Percentiles rank a stretch among this genome's conserved stretches.
phyloP scores from a whole-genome alignment of 2,888 invertebrate species.

The Apamea epomidion region DNA sequence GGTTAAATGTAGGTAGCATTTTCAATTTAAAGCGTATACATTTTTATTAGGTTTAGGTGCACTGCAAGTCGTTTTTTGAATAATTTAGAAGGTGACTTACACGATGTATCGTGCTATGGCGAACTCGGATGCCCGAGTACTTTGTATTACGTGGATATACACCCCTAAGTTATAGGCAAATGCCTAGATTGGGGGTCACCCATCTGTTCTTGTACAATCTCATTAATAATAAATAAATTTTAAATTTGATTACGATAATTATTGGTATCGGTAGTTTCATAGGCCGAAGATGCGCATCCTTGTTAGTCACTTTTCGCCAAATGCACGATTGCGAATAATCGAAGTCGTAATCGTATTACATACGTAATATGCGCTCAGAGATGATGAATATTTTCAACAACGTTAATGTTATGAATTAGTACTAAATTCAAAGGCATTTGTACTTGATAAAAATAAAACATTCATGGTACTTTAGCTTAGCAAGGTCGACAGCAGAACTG shows the following conservation, averaged over 20 bases:
- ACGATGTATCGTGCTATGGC: neutral
- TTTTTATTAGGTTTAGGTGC: neutral
- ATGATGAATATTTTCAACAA: slow-evolving; percentile 1
- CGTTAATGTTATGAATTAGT: slow-evolving; percentile 31
- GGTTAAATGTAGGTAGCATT: neutral
- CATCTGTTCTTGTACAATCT: neutral
- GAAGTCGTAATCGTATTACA: neutral
- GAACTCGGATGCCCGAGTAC: neutral
- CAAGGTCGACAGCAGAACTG: slow-evolving; percentile 51
- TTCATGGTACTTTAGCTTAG: slow-evolving; percentile 43
- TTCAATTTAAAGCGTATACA: neutral
- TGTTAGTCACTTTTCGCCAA: neutral
- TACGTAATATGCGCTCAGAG: neutral
- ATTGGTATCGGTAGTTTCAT: neutral
- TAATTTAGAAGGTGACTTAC: slow-evolving; percentile 13
- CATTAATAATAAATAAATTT: neutral
- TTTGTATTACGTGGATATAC: neutral
- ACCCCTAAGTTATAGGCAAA: no score
- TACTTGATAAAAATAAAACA: slow-evolving; percentile 44
- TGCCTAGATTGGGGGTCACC: neutral
- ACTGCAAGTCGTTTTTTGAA: neutral
- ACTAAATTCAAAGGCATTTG: slow-evolving; percentile 9
- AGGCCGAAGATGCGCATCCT: neutral
- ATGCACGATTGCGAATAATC: neutral
- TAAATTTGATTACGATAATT: neutral